Percentiles rank a stretch among this genome's conserved stretches.
Evolutionary conservation across 2,888 invertebrate genomes (phyloP).

Genomic region (Cephus nigrinus): DNA sequence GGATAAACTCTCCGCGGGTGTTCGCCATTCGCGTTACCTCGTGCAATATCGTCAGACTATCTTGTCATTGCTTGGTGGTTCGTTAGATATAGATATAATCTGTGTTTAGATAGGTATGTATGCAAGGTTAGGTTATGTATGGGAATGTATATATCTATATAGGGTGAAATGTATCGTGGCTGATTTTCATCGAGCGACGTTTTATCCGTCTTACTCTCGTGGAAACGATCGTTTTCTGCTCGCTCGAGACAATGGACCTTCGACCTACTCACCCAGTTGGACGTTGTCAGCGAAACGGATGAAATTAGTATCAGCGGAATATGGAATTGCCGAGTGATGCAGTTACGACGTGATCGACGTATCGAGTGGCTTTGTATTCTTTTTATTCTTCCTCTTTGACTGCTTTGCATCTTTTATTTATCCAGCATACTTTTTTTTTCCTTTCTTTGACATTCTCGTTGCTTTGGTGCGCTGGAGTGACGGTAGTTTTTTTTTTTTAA

Average conservation of each 20-base stretch:
- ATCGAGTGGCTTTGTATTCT: not conserved
- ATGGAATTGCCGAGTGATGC: not conserved
- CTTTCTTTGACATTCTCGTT: not conserved
- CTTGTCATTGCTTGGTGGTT: not conserved
- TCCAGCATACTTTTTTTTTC: not conserved
- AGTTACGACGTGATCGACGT: not conserved
- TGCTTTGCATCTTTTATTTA: not conserved
- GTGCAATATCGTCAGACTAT: not conserved
- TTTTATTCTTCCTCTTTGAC: not conserved
- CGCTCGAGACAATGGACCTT: not conserved
- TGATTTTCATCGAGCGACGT: not conserved
- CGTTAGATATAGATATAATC: not conserved
- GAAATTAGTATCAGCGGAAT: not conserved
- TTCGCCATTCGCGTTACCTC: slow-evolving; percentile 23
- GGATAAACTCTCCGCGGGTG: not conserved
- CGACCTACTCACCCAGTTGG: slow-evolving; percentile 6
- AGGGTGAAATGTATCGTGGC: not conserved
- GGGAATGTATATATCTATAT: not conserved
- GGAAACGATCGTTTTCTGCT: not conserved
- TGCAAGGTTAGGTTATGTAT: not conserved
- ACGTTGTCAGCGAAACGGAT: not conserved
- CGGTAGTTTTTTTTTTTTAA: not conserved
- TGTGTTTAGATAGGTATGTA: not conserved
- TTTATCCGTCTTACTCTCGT: not conserved
- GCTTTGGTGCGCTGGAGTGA: no score